phyloP scores from a whole-genome alignment of 2,797 vertebrate species.

The Clarias platycephalus region DNA sequence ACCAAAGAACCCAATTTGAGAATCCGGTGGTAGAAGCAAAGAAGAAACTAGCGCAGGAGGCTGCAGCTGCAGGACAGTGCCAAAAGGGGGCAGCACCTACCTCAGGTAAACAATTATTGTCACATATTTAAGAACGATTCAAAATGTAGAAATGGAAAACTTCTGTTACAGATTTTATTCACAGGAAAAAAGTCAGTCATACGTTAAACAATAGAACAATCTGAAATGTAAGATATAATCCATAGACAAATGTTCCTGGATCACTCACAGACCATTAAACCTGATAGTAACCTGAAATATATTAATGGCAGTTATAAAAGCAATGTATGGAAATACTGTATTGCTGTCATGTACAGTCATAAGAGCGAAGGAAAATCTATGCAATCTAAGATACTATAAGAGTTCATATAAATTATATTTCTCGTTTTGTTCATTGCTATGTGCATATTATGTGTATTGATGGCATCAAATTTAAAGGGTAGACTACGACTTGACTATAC shows the following conservation, averaged over 20 bases:
- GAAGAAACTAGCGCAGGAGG: slow-evolving; percentile 76
- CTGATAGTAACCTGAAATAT: background rate
- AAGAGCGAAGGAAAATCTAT: background rate
- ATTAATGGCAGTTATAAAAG: background rate
- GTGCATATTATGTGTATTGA: background rate
- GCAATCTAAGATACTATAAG: background rate
- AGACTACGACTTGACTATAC: background rate
- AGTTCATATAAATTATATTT: background rate
- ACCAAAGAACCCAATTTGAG: slow-evolving; percentile 99
- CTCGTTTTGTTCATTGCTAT: background rate
- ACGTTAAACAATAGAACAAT: background rate
- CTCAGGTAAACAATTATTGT: slow-evolving; percentile 66
- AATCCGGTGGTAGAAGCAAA: slow-evolving; percentile 97
- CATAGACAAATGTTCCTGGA: background rate
- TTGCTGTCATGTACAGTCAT: background rate
- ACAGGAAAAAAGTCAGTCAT: background rate
- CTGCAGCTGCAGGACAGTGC: slow-evolving; percentile 53
- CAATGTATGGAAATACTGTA: background rate
- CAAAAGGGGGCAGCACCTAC: slow-evolving; percentile 62
- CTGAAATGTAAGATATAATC: background rate
- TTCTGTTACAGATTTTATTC: background rate
- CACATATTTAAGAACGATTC: background rate
- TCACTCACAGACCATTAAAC: background rate
- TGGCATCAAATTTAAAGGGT: background rate
- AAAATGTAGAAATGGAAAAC: background rate